Conservation (phyloP, 2,113 vertebrate genomes). For the Chaenogobius annularis region DNA sequence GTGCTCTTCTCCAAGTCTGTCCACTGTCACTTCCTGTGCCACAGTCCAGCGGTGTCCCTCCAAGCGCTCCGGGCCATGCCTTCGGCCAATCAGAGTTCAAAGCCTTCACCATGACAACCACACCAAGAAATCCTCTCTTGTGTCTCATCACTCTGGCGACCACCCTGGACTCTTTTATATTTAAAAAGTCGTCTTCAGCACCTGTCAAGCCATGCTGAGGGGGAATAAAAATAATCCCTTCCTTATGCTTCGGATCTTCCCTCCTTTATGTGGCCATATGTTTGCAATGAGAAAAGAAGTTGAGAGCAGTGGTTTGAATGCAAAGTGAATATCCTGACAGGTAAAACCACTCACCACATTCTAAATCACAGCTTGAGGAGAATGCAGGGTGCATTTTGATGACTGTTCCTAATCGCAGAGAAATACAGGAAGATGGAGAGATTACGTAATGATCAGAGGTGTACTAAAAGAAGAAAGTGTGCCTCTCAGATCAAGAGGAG, state of each 20-base stretch:
- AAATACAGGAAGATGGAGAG: slow-evolving; percentile 36
- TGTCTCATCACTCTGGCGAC: slow-evolving; percentile 23
- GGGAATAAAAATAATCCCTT: slow-evolving; percentile 9
- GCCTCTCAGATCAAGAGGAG: slow-evolving; percentile 54
- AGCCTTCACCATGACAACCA: slow-evolving; percentile 55
- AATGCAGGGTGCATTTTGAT: slow-evolving; percentile 20
- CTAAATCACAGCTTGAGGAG: slow-evolving; percentile 42
- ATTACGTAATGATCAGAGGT: slow-evolving; percentile 42
- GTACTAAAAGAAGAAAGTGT: slow-evolving; percentile 38
- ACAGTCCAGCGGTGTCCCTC: slow-evolving; percentile 36
- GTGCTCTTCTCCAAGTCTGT: slow-evolving; percentile 23
- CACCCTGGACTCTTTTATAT: slow-evolving; percentile 27
- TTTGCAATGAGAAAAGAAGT: slow-evolving; percentile 4
- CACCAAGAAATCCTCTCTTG: slow-evolving; percentile 23
- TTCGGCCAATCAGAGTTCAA: slow-evolving; percentile 59
- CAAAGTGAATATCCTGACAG: slow-evolving; percentile 33
- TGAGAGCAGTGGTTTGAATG: slow-evolving; percentile 9
- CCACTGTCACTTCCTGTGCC: slow-evolving; percentile 31
- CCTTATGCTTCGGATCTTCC: not conserved
- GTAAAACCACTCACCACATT: slow-evolving; percentile 35
- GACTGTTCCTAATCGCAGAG: slow-evolving; percentile 28
- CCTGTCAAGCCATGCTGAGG: not conserved
- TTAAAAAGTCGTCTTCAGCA: slow-evolving; percentile 22
- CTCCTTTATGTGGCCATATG: not conserved
- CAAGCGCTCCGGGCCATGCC: slow-evolving; percentile 54